phyloP scores from a whole-genome alignment of 2,797 vertebrate genomes.

The Chaenodraco wilsoni region DNA sequence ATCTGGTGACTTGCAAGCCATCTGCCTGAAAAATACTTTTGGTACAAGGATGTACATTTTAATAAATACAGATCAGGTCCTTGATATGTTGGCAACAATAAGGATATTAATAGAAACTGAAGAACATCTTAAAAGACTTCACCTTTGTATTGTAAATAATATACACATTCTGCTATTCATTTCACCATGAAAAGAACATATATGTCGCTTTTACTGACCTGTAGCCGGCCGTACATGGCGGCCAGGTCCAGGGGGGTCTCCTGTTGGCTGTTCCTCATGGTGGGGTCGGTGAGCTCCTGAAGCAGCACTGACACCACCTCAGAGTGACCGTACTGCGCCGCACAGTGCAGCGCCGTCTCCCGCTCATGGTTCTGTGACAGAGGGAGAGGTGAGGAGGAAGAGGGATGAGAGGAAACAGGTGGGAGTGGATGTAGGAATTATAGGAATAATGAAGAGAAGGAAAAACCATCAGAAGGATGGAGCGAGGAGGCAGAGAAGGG shows the following conservation, averaged over 20 bases:
- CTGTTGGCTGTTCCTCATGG: conserved; percentile 93
- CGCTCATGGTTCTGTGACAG: conserved; percentile 89
- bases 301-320: conserved; percentile 93
- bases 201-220: conserved; percentile 59
- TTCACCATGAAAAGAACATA: background rate
- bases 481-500: conserved; percentile 12
- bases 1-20: background rate
- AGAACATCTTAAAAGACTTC: too few relatives aligned
- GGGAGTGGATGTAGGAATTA: conserved; percentile 18
- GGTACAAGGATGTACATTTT: background rate
- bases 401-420: background rate
- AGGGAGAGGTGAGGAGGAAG: background rate
- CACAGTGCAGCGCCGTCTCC: conserved; percentile 95
- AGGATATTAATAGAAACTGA: too few relatives aligned
- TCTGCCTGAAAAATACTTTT: background rate
- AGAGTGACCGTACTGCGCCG: conserved; percentile 95
- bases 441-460: conserved; percentile 2
- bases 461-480: background rate
- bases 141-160: background rate
- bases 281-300: conserved; percentile 93
- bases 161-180: background rate
- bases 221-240: conserved; percentile 92
- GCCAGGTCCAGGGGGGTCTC: conserved; percentile 95
- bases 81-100: background rate
- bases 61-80: background rate